phyloP scores from a whole-genome alignment of 2,888 invertebrate species.

The Orthonychiurus folsomi region DNA sequence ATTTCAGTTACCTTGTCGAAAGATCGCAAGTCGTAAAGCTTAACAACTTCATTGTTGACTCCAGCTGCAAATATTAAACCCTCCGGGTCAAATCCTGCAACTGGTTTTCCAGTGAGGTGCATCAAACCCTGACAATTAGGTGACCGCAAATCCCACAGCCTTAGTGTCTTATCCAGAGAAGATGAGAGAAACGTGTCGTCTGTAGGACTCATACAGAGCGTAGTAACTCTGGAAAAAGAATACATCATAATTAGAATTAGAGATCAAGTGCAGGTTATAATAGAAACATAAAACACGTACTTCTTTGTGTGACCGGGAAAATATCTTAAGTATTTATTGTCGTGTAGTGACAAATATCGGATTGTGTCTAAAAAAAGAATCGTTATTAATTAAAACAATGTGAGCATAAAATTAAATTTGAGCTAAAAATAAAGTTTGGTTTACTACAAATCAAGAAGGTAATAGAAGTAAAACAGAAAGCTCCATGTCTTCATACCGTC shows the following conservation, averaged over 20 bases:
- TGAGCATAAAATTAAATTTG: slow-evolving; percentile 14
- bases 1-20: slow-evolving; percentile 79
- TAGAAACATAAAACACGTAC: slow-evolving; percentile 44
- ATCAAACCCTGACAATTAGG: slow-evolving; percentile 97
- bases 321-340: slow-evolving; percentile 98
- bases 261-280: slow-evolving; percentile 1
- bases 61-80: slow-evolving; percentile 95
- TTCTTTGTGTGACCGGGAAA: slow-evolving; percentile 92
- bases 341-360: slow-evolving; percentile 91
- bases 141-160: slow-evolving; percentile 94
- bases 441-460: slow-evolving; percentile 6
- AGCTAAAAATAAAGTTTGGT: slow-evolving; percentile 3
- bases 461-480: too few species aligned
- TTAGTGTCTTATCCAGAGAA: slow-evolving; percentile 89
- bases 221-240: slow-evolving; percentile 64
- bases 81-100: slow-evolving; percentile 98
- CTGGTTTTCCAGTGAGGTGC: slow-evolving; percentile 92
- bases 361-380: slow-evolving; percentile 68
- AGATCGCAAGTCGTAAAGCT: slow-evolving; percentile 91
- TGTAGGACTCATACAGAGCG: slow-evolving; percentile 92
- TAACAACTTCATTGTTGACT: slow-evolving; percentile 93
- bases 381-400: too few species aligned
- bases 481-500: slow-evolving; percentile 56
- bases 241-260: too few species aligned
- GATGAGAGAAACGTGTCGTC: slow-evolving; percentile 98